Evolutionary conservation across 2,888 invertebrate genomes (phyloP).

Genomic region (Lasioglossum marginatum): DNA sequence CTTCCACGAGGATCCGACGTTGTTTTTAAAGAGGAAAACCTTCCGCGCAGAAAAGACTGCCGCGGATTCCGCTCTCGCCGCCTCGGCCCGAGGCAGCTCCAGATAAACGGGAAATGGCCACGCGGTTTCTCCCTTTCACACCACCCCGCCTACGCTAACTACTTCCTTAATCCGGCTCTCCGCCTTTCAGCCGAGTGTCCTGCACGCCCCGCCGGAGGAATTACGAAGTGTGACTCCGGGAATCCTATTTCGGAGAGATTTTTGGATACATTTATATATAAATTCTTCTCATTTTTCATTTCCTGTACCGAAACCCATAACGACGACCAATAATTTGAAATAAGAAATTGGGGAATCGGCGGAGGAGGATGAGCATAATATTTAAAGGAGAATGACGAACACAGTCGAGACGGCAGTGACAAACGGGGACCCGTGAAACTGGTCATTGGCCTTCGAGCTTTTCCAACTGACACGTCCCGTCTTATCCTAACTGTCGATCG

Average conservation of each 20-base stretch:
- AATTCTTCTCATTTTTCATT: too few species aligned
- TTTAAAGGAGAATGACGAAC: neutral
- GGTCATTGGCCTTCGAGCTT: slow-evolving; percentile 65
- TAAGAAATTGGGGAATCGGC: neutral
- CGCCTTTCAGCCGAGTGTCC: neutral
- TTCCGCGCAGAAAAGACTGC: slow-evolving; percentile 8
- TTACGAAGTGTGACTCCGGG: neutral
- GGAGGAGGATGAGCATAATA: neutral
- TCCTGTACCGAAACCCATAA: too few species aligned
- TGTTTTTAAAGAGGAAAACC: slow-evolving; percentile 28
- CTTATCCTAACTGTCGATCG: slow-evolving; percentile 66
- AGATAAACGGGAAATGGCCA: slow-evolving; percentile 40
- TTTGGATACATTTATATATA: neutral
- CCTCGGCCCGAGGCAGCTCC: neutral
- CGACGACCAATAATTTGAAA: too few species aligned
- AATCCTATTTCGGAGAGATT: neutral
- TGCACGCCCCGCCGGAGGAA: neutral
- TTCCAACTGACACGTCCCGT: slow-evolving; percentile 65
- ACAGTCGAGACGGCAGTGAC: neutral
- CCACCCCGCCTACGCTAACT: slow-evolving; percentile 1
- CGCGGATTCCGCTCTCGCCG: neutral
- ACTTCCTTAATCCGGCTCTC: slow-evolving; percentile 44
- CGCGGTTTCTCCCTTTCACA: slow-evolving; percentile 34
- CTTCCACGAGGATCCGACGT: slow-evolving; percentile 35
- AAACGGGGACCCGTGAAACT: slow-evolving; percentile 54